Conservation (phyloP, 2,797 vertebrate genomes). For the Nyctibius grandis region DNA sequence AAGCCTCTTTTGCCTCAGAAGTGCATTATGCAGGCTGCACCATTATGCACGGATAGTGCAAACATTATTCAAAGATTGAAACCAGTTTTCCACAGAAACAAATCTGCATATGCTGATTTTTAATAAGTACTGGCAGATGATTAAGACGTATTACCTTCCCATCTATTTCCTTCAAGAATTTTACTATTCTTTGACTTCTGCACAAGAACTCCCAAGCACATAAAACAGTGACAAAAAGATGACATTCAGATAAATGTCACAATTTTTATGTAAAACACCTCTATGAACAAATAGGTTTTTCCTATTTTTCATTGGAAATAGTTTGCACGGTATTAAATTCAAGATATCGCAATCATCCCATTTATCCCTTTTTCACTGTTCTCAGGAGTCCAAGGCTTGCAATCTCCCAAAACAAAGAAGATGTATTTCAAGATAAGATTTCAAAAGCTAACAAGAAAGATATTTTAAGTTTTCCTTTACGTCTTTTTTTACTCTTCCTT, state of each 20-base stretch:
- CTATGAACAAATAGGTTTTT: background rate
- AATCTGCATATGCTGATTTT: background rate
- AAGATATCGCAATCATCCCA: background rate
- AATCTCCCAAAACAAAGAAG: background rate
- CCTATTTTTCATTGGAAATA: background rate
- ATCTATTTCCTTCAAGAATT: background rate
- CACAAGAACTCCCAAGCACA: background rate
- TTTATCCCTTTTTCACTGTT: background rate
- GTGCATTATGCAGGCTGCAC: background rate
- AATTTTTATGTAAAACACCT: background rate
- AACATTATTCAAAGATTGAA: background rate
- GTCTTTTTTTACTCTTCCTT: slow-evolving; percentile 38
- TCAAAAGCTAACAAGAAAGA: slow-evolving; percentile 40
- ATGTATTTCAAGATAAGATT: slow-evolving; percentile 32
- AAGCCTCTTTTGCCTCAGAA: background rate
- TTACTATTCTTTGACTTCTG: background rate
- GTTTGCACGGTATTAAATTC: background rate
- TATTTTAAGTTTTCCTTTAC: slow-evolving; percentile 52
- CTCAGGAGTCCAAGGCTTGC: background rate
- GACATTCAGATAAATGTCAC: background rate
- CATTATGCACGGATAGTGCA: background rate
- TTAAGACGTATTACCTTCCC: background rate
- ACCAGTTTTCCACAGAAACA: background rate
- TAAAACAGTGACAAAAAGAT: background rate
- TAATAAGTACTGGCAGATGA: background rate